Base-by-base conservation (phyloP, 2,113 vertebrate genomes). In the Prietella phreatophila region DNA sequence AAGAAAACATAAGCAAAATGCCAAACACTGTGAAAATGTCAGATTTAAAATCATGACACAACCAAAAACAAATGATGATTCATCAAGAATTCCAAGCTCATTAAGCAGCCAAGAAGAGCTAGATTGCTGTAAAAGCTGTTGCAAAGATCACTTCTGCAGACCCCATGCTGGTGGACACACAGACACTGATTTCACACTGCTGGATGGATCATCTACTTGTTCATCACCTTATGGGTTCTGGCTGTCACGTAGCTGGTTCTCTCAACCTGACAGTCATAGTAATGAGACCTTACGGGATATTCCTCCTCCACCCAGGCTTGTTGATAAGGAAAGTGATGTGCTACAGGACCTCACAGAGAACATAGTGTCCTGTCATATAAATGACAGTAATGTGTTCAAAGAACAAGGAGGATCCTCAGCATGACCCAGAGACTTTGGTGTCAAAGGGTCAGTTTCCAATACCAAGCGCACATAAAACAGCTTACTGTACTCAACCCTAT, bases 231-330 rank as follows among this genome's bases (percentile, higher is more conserved):
- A 93, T 58, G 82, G 92, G 7, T 76, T 90, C 53, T 92, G 85
- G 42, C 39, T 89, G 83, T 61, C 60, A 61, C 90, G 87, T 88
- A 94, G 93, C 69, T 75, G 86, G 53, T 85, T 76, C 0, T 58
- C 73, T 36, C 86, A 92, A 71, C 71, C 86, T 6, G 87, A 90
- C 39, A 90, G n/a, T 69, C 69, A 83, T 5, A 89, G 88, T 30
- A 86, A 67, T 50, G 93, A 94, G 47, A 90, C 69, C 3, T 67
- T 85, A 85, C 78, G 56, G 36, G 88, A 91, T 83, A 91, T 94
- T 14, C 95, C 95, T 86, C 94, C 95, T 61, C 95, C 95, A 0
- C 42, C 82, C 83, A 92, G 94, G 83, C 96, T 95, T 92, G 92
- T 94, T 81, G 93, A 95, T 91, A 85, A 91, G 14, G 91, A 92